Evolutionary conservation across 2,113 vertebrate species (phyloP), one percentile per base, ranked within the genome.

Genomic region (Telmatochromis brichardi): DNA sequence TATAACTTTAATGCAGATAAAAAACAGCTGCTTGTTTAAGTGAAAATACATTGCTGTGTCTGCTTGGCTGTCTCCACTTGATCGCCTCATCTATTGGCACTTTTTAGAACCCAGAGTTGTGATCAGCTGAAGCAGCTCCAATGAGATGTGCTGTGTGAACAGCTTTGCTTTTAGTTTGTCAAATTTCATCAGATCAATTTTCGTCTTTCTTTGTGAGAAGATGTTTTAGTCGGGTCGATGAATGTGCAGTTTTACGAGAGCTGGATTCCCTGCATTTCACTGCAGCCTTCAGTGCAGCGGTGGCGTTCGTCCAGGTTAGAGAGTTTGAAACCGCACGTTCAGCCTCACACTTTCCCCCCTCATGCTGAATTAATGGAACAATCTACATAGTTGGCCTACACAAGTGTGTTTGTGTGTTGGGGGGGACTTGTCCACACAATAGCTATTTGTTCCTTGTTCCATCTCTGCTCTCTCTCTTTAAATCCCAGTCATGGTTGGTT

Each of bases 231-330:
- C 17, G 21, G 2, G 86, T 84, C 58, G 33, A 50, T 92, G 63
- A 91, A 86, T 31, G 88, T 3, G 42, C 51, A 15, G 73, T n/a
- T 47, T 40, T 53, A 31, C 6, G 21, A 45, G 76, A 82, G 40
- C 54, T 6, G 5, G 33, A 19, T 60, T 80, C 58, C 85, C 50
- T 50, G 0, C 26, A 23, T 88, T 92, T 86, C 31, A 58, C 65
- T 71, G 54, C 23, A 65, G 65, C 83, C 51, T 85, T 78, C 42
- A 17, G 42, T 85, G 86, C 51, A 53, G 68, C 47, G 11, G 83
- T 89, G 90, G 92, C 90, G 4, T 68, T 76, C 21, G 11, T 92
- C 94, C 94, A 94, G 90, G 85, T 94, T 90, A 95, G 68, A 93
- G 85, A 90, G 88, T 83, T 85, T 84, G 57, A 93, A 93, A 91